These are phyloP conservation scores for Bombus fervidus DNA, from an alignment of 1,140 invertebrate species.

Conservation along the genomic window DNA sequence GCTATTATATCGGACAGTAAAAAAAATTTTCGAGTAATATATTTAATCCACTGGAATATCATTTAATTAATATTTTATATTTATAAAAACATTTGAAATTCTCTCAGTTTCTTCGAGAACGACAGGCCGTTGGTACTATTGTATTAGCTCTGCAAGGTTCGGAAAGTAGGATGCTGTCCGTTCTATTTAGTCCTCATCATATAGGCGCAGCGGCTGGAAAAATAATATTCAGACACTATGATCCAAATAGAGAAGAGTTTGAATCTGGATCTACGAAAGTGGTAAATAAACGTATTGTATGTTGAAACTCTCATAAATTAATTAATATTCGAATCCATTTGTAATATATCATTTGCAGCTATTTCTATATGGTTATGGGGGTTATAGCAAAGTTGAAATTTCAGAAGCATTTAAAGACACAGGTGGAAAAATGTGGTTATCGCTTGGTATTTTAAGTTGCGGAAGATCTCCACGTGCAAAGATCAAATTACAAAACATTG, in stretches of 20 bases:
- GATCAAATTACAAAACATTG: constrained; percentile 81
- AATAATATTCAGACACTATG: constrained; percentile 80
- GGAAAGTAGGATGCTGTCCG: constrained; percentile 79
- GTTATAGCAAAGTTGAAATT: constrained; percentile 79
- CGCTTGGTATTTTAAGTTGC: constrained; percentile 80
- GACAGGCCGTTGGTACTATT: constrained; percentile 67
- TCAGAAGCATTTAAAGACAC: constrained; percentile 80
- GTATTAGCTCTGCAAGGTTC: constrained; percentile 78
- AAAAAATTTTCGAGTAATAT: constrained; percentile 76
- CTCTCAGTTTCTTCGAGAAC: constrained; percentile 76
- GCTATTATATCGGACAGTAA: constrained; percentile 76
- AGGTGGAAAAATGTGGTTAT: constrained; percentile 81
- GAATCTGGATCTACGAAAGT: constrained; percentile 72
- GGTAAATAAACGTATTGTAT: constrained; percentile 60
- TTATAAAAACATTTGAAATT: background rate
- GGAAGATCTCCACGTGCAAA: constrained; percentile 73
- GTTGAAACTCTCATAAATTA: background rate
- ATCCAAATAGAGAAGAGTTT: constrained; percentile 72
- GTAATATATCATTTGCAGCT: constrained; percentile 68
- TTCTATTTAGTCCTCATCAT: constrained; percentile 79
- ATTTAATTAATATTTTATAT: background rate
- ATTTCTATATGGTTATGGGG: constrained; percentile 82
- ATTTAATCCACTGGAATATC: background rate
- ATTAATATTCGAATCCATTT: background rate
- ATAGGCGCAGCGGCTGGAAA: constrained; percentile 79